Percentiles rank a stretch among this genome's conserved stretches.
Conservation (phyloP, 2,113 vertebrate genomes). For the Pholis gunnellus region DNA sequence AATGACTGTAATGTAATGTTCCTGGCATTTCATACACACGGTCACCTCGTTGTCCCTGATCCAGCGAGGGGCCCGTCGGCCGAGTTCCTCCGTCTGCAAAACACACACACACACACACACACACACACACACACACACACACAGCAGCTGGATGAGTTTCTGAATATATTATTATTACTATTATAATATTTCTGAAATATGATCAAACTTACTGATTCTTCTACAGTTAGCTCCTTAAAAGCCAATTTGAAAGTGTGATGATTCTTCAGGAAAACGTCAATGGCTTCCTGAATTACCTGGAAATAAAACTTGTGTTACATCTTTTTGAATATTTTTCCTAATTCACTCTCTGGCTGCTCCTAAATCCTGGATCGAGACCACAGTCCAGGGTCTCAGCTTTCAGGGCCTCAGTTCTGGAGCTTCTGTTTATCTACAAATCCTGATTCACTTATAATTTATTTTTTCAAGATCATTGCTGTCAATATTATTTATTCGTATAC, state of each 20-base stretch:
- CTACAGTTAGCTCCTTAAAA: constrained; percentile 87
- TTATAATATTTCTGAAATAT: background rate
- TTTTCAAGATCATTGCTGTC: too few relatives aligned
- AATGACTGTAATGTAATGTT: too few relatives aligned
- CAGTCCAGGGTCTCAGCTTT: too few relatives aligned
- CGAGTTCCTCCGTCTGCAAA: constrained; percentile 88
- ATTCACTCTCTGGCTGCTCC: too few relatives aligned
- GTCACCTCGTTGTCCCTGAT: constrained; percentile 96
- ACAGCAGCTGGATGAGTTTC: too few relatives aligned
- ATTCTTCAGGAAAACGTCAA: constrained; percentile 91
- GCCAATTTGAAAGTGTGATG: constrained; percentile 92
- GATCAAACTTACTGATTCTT: constrained; percentile 87
- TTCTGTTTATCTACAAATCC: too few relatives aligned
- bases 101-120: accelerated
- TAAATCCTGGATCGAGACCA: too few relatives aligned
- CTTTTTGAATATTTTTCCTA: background rate
- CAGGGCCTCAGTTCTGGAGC: too few relatives aligned
- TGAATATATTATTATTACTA: background rate
- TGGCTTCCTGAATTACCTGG: constrained; percentile 89
- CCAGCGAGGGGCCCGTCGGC: constrained; percentile 92
- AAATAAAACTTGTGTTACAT: constrained; percentile 3
- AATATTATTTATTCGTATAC: too few relatives aligned
- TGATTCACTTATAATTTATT: too few relatives aligned
- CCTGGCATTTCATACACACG: constrained; percentile 95
- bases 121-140: too few relatives aligned